Base-by-base conservation (phyloP, 2,113 vertebrate species). In the Peromyscus leucopus region DNA sequence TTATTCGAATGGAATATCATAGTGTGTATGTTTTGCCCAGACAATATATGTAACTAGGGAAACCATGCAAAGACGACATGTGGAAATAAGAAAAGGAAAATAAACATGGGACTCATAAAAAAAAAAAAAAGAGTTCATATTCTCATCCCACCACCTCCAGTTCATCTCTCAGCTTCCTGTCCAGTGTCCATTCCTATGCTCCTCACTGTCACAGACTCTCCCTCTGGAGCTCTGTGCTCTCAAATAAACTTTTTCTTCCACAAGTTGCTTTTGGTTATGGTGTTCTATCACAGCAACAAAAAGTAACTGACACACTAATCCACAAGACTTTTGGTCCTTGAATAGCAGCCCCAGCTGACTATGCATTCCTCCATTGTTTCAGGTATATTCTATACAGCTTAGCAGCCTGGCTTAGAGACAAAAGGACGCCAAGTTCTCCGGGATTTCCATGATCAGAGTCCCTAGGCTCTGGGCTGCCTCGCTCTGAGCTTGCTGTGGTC, bases 11-110 rank as follows among this genome's bases (percentile, higher is more conserved):
- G 5, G 16, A 79, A 4, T 92, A 4, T 76, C 84, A 69, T 33
- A 51, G 89, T 71, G 31, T 33, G 65, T 75, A 6, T 48, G 55
- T 39, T 31, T 57, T 94, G 65, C 17, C 4, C 15, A 46, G 55
- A 59, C 24, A 92, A 95, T 90, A 79, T 80, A 88, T 46, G n/a
- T 55, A 95, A 82, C 31, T 82, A 95, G 31, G 65, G 65, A 96
- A 96, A 86, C 69, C 55, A 83, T 13, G 17, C 36, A 39, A 90
- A 63, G 26, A 51, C 5, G 31, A 71, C 80, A 42, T 71, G 75
- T 10, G 48, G 42, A 86, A 86, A 67, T 65, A 42, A 86, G 84
- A 28, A 69, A 78, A 91, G 57, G 51, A 75, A 93, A 78, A 65
- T 65, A 55, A 85, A 71, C 83, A 51, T 21, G 21, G 17, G 22